Evolutionary conservation across 1,140 invertebrate species (phyloP).

Genomic region (Argopecten irradians): DNA sequence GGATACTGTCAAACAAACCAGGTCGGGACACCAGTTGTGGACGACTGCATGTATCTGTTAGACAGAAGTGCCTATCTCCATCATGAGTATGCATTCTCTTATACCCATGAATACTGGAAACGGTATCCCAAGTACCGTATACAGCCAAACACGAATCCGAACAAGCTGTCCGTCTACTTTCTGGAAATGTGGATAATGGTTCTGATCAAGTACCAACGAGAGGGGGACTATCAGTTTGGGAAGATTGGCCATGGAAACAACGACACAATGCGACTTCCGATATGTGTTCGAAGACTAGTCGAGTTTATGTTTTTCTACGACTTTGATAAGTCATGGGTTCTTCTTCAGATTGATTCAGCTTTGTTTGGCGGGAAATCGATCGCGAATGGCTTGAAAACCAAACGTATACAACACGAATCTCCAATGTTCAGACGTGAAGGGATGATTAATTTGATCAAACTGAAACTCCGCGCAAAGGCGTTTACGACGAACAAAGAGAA

Average conservation of each 20-base stretch:
- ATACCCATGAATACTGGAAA: not conserved
- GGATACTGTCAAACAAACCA: not conserved
- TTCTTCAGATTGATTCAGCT: not conserved
- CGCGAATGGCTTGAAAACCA: not conserved
- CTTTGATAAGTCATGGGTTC: not conserved
- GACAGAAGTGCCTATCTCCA: not conserved
- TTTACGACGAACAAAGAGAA: not conserved
- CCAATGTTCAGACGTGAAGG: not conserved
- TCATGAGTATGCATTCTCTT: not conserved
- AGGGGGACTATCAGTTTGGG: not conserved
- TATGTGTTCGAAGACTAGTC: not conserved
- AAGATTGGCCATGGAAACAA: not conserved
- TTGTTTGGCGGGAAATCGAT: not conserved
- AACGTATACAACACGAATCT: not conserved
- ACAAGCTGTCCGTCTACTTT: not conserved
- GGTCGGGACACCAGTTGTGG: not conserved
- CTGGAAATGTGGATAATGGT: conserved; percentile 2
- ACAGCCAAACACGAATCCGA: not conserved
- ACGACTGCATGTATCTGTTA: not conserved
- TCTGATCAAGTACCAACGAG: not conserved
- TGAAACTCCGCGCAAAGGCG: not conserved
- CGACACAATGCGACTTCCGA: not conserved
- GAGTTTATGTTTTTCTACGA: not conserved
- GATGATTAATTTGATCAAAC: not conserved
- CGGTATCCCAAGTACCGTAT: not conserved